Percentiles rank a stretch among this genome's conserved stretches.
phyloP scores from a whole-genome alignment of 2,888 invertebrate species.

The Microplitis manilae region DNA sequence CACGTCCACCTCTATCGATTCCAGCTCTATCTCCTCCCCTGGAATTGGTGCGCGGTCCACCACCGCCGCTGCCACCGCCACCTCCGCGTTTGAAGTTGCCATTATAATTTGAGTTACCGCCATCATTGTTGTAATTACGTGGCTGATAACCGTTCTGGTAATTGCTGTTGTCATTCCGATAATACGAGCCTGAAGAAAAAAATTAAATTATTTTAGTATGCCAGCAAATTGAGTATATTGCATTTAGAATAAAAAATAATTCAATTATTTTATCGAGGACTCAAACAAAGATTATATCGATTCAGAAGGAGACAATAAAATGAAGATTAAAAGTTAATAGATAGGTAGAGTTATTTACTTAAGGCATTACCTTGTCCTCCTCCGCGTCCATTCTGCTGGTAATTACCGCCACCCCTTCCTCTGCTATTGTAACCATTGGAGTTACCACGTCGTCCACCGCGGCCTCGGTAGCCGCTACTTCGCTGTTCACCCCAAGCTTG shows the following conservation, averaged over 20 bases:
- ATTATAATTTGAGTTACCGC: constrained; percentile 59
- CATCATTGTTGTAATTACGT: constrained; percentile 65
- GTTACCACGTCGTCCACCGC: constrained; percentile 73
- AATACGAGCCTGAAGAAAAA: constrained; percentile 61
- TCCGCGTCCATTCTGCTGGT: constrained; percentile 69
- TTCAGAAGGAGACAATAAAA: neutral
- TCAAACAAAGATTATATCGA: neutral
- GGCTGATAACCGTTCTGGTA: constrained; percentile 72
- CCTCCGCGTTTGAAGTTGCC: constrained; percentile 65
- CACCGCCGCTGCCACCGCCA: constrained; percentile 56
- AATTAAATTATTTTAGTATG: neutral
- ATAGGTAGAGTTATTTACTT: neutral
- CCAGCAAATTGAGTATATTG: neutral
- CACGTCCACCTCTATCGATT: constrained; percentile 61
- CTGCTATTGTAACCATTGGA: constrained; percentile 74
- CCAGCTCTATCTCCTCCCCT: constrained; percentile 62
- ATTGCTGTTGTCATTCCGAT: constrained; percentile 65
- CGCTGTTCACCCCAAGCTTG: constrained; percentile 66
- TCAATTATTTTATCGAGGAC: neutral
- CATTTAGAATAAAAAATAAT: neutral
- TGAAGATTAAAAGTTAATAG: neutral
- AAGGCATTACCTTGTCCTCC: constrained; percentile 60
- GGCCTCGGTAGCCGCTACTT: constrained; percentile 68
- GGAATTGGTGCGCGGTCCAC: constrained; percentile 57
- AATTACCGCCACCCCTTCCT: constrained; percentile 72